Evolutionary conservation across 1,140 invertebrate species (phyloP).

Genomic region (Mesaphorura yosii): DNA sequence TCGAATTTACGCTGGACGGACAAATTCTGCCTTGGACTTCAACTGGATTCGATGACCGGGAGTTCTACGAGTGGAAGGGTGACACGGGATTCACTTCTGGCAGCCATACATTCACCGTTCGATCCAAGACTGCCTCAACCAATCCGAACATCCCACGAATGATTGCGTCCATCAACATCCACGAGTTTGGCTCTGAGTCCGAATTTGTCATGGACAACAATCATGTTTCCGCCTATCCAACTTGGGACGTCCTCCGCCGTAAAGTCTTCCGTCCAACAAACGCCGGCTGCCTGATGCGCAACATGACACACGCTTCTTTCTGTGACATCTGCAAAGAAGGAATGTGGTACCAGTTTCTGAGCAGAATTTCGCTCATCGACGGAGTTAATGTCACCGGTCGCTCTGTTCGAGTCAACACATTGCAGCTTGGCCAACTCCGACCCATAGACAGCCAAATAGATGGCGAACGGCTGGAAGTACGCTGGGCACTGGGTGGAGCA

Average conservation of each 20-base stretch:
- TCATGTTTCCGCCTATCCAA: conserved; percentile 26
- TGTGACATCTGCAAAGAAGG: conserved; percentile 27
- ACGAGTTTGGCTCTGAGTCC: conserved; percentile 21
- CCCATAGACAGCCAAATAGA: background rate
- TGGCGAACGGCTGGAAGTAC: conserved; percentile 16
- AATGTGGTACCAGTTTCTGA: conserved; percentile 27
- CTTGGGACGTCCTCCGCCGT: conserved; percentile 11
- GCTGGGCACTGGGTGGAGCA: conserved; percentile 10
- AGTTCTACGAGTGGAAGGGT: conserved; percentile 22
- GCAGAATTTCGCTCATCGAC: conserved; percentile 23
- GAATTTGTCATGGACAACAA: conserved; percentile 14
- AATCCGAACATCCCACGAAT: conserved; percentile 24
- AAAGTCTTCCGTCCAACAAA: conserved; percentile 25
- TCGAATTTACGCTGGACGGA: conserved; percentile 20
- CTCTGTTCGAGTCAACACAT: conserved; percentile 17
- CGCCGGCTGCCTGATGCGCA: conserved; percentile 22
- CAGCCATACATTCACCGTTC: conserved; percentile 11
- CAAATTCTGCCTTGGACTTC: conserved; percentile 20
- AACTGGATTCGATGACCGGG: conserved; percentile 21
- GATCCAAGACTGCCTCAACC: conserved; percentile 16
- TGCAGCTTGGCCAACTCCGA: conserved; percentile 20
- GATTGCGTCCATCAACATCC: conserved; percentile 20
- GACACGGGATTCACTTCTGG: conserved; percentile 16
- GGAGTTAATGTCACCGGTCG: background rate
- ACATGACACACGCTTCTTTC: conserved; percentile 20